These are phyloP conservation scores for Rhagologus leucostigma DNA, from an alignment of 2,113 vertebrate genomes.

Conservation along the genomic window DNA sequence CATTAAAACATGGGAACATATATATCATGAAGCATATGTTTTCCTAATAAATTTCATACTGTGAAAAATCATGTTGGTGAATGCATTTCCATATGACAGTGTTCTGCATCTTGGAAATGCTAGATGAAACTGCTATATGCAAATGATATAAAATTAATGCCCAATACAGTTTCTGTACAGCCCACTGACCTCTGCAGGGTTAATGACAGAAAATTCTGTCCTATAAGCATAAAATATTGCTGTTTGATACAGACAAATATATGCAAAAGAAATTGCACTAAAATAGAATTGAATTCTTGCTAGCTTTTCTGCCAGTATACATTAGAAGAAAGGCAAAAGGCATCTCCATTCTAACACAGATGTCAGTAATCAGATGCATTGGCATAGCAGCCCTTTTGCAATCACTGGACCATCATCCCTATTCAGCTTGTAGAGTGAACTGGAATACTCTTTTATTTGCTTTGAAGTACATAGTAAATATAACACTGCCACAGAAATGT, in stretches of 20 bases:
- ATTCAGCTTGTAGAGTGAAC: neutral
- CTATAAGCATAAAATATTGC: neutral
- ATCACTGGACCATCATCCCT: accelerated
- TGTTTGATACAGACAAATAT: slow-evolving; percentile 1
- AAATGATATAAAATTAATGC: neutral
- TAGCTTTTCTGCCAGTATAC: neutral
- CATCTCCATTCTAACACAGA: neutral
- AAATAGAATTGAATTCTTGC: neutral
- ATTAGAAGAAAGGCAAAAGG: neutral
- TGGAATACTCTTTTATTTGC: neutral
- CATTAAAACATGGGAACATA: slow-evolving; percentile 31
- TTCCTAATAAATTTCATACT: neutral
- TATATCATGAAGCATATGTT: neutral
- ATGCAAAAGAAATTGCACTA: neutral
- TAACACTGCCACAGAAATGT: neutral
- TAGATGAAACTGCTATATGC: neutral
- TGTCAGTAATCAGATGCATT: neutral
- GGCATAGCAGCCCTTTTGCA: neutral
- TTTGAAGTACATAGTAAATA: neutral
- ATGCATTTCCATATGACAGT: neutral
- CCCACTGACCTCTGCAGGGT: neutral
- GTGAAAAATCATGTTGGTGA: neutral
- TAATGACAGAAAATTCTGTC: neutral
- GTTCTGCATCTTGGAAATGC: neutral
- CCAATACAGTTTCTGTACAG: neutral